Conservation (phyloP, 35 echinoderm and acorn worm genomes). For the Apostichopus japonicus region DNA sequence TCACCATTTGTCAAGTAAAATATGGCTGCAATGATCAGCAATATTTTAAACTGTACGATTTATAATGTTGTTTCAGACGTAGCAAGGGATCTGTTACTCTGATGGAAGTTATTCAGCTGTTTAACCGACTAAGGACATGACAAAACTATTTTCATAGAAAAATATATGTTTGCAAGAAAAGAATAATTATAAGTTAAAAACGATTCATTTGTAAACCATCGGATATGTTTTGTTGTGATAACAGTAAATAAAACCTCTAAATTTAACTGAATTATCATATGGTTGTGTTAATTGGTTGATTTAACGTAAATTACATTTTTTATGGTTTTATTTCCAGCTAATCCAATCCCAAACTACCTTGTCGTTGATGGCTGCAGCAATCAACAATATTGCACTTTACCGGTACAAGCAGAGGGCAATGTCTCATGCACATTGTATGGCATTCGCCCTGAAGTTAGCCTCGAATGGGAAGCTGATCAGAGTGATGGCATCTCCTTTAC, state of each 20-base stretch:
- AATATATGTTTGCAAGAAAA: too few species aligned
- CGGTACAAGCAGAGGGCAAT: background rate
- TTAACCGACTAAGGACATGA: background rate
- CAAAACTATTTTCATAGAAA: background rate
- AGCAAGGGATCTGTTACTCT: background rate
- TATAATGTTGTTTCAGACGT: background rate
- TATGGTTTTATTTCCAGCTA: background rate
- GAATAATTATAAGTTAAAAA: too few species aligned
- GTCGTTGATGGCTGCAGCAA: slow-evolving; percentile 8
- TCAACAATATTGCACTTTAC: background rate
- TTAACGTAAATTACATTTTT: background rate
- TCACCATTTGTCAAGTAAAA: background rate
- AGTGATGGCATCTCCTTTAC: background rate
- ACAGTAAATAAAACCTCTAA: too few species aligned
- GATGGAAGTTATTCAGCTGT: background rate
- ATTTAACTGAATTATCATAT: too few species aligned
- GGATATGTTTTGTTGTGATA: too few species aligned
- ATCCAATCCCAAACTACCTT: background rate
- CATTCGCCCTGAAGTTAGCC: background rate
- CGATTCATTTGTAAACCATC: too few species aligned
- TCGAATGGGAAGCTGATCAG: background rate
- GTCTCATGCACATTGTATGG: background rate
- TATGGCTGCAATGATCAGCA: background rate
- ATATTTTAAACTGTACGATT: background rate
- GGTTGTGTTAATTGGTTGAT: too few species aligned